Evolutionary conservation across 2,113 vertebrate genomes (phyloP).

Genomic region (Bungarus multicinctus): DNA sequence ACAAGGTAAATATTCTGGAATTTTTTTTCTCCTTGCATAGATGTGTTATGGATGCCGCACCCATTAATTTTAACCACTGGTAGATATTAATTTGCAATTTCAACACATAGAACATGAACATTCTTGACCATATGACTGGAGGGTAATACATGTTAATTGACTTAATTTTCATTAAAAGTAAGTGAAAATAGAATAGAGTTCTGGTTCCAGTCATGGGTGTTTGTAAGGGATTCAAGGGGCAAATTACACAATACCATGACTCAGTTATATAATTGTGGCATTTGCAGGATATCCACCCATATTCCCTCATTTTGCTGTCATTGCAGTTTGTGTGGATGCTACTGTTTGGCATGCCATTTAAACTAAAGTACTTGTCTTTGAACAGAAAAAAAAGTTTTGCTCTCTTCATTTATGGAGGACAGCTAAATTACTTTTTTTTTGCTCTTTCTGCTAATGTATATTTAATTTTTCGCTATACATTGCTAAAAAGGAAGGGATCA

Average conservation of each 20-base stretch:
- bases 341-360: neutral
- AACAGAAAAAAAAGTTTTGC: neutral
- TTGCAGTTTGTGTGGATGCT: neutral
- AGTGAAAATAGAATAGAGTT: neutral
- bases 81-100: neutral
- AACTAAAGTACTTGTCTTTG: neutral
- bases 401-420: neutral
- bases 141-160: neutral
- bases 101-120: neutral
- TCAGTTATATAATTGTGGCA: neutral
- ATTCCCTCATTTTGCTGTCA: neutral
- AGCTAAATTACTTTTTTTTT: neutral
- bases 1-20: neutral
- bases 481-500: too few relatives aligned
- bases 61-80: neutral
- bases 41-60: neutral
- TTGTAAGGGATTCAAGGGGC: neutral
- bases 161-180: neutral
- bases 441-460: neutral
- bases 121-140: neutral
- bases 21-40: neutral
- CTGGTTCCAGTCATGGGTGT: neutral
- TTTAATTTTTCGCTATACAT: neutral
- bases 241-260: neutral
- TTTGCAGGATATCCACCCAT: neutral